phyloP scores from a whole-genome alignment of 2,888 invertebrate genomes.

The Sminthurinus aureus region DNA sequence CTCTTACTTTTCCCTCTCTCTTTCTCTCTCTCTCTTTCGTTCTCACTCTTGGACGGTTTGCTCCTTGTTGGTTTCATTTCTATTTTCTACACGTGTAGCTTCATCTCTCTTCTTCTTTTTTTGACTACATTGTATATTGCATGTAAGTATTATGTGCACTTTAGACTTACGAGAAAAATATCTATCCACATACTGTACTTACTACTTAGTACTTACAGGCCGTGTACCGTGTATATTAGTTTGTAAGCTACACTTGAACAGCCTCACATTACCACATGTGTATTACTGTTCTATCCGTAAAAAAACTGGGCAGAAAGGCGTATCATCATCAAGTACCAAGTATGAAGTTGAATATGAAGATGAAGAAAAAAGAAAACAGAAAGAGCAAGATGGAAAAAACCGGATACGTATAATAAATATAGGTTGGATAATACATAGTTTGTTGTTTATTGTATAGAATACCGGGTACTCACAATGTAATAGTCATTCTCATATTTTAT shows the following conservation, averaged over 20 bases:
- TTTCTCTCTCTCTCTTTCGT: background rate
- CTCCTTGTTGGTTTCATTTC: constrained; percentile 14
- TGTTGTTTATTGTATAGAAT: constrained; percentile 21
- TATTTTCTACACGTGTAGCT: background rate
- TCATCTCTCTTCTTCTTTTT: too few species aligned
- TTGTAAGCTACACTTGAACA: background rate
- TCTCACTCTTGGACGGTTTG: background rate
- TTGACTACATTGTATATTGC: too few species aligned
- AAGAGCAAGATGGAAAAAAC: background rate
- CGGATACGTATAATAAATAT: constrained; percentile 36
- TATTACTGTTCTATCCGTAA: too few species aligned
- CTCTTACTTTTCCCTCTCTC: constrained; percentile 12
- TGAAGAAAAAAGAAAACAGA: too few species aligned
- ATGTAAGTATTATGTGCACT: too few species aligned
- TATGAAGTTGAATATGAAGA: background rate
- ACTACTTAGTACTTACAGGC: background rate
- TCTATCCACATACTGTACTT: background rate
- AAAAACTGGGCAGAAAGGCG: too few species aligned
- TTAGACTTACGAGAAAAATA: background rate
- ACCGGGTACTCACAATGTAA: constrained; percentile 26
- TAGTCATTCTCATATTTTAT: constrained; percentile 43
- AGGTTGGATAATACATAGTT: constrained; percentile 27
- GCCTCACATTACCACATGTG: too few species aligned
- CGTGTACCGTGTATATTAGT: background rate
- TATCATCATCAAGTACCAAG: background rate